Base-by-base conservation (phyloP, 1,140 invertebrate species). In the Physella acuta region DNA sequence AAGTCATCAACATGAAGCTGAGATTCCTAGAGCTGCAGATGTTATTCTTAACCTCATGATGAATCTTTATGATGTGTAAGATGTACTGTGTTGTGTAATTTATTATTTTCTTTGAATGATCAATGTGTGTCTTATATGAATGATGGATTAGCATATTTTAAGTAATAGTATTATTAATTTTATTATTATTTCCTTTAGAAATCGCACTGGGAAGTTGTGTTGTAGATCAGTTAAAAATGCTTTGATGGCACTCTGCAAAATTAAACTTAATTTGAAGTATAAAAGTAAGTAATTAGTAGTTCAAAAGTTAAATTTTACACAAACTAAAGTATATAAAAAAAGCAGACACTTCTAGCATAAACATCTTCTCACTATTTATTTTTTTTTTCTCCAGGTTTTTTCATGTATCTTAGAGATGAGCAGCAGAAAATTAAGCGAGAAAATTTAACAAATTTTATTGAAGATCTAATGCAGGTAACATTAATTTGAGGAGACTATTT, bases 391-490 rank as follows among this genome's bases (percentile, higher is more conserved):
- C 24, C 67, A 82, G 81, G 88, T 49, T 82, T 91, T 39, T 90
- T 90, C 73, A 85, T 86, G 66, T 87, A 89, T 72, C 85, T 89
- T 72, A 87, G 89, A 28, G 90, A 91, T 77, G 88, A 90, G 72
- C 90, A 90, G 76, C 88, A 89, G 44, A 90, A 88, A 75, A 86
- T 90, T 37, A 87, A 87, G 16, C 86, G 87, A 20, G 83, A 87
- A 30, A 85, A 87, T 62, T 78, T 92, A 53, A 85, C 87, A 31
- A 79, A 82, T 0, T 81, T 91, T 53, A 76, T 92, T 33, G 55
- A 79, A 52, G 78, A 78, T 49, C n/a, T 81, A 3, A 78, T 81
- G 66, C 76, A 81, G 76, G 81, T 81, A 59, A 52, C 63, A 24
- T 36, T 16, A 30, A 39, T 11, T n/a, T 62, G n/a, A 52, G n/a